Base-by-base conservation (phyloP, 1,140 invertebrate genomes). In the Tribolium castaneum region DNA sequence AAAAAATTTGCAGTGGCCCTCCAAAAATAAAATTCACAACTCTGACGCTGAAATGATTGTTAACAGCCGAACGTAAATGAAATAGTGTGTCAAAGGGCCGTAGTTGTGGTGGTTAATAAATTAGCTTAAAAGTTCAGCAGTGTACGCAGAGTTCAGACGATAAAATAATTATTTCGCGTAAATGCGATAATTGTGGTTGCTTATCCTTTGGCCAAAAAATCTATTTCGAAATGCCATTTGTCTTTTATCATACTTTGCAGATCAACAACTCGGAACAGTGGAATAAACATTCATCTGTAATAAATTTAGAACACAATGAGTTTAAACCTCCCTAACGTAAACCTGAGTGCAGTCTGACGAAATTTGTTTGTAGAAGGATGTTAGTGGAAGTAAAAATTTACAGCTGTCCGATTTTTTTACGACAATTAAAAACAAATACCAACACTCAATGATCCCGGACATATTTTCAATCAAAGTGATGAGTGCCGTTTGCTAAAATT, bases 271-370 rank as follows among this genome's bases (percentile, higher is more conserved):
- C 10, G 1, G 59, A 66, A 66, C 34, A 66, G 59, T 66, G 59
- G 35, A 66, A 66, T 66, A 66, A 66, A 66, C 59, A 66, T 35
- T 66, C 25, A 35, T 35, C 12, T 66, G n/a, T 12, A 13, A 66
- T 30, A 30, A 66, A 66, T 66, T 66, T 66, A 34, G 59, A 66
- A 66, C 59, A 66, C 59, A 66, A 66, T 66, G 59, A 30, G n/a
- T 66, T 66, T 22, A 35, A 34, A 35, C 59, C 14, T 66, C 25
- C 30, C 30, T 66, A 66, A 59, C 25, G 59, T 66, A 66, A 35
- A 66, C 34, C 59, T 14, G 13, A 22, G 54, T 19, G 22, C 19
- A 66, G n/a, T 35, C 30, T 66, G 59, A 66, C 59, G 59, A 22
- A 59, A 59, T 66, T 66, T 66, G 30, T 66, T 66, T 66, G 25